Percentiles rank a stretch among this genome's conserved stretches.
phyloP scores from a whole-genome alignment of 1,140 invertebrate species.

The Hyposmocoma kahamanoa region DNA sequence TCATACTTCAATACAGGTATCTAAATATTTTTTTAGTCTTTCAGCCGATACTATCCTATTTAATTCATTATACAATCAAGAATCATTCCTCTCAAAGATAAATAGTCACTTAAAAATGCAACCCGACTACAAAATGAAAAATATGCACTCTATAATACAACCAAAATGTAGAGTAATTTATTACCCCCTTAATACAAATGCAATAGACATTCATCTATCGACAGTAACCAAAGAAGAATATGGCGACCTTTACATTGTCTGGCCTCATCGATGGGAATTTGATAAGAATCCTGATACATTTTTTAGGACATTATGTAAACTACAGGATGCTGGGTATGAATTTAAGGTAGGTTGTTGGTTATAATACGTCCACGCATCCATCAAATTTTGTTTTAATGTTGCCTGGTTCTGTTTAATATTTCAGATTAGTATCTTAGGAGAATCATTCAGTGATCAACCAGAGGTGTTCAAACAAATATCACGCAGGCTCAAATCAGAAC shows the following conservation, averaged over 20 bases:
- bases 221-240: conserved; percentile 1
- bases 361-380: too few relatives aligned
- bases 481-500: not conserved
- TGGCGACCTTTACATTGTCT: conserved; percentile 78
- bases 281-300: conserved; percentile 79
- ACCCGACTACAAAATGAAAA: conserved; percentile 77
- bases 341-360: conserved; percentile 5
- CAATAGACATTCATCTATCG: conserved; percentile 48
- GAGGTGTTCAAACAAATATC: not conserved
- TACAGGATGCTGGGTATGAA: not conserved
- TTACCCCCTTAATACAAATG: conserved; percentile 72
- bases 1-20: too few relatives aligned
- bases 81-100: conserved; percentile 79
- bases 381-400: too few relatives aligned
- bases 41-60: conserved; percentile 79
- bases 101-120: conserved; percentile 79
- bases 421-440: not conserved
- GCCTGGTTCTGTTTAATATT: too few relatives aligned
- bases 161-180: conserved; percentile 80
- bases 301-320: not conserved
- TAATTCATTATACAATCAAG: conserved; percentile 82
- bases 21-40: conserved; percentile 14
- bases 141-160: conserved; percentile 73
- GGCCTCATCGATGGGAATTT: conserved; percentile 89
- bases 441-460: not conserved